Base-by-base conservation (phyloP, 2,113 vertebrate genomes). In the Apodemus speciosus region DNA sequence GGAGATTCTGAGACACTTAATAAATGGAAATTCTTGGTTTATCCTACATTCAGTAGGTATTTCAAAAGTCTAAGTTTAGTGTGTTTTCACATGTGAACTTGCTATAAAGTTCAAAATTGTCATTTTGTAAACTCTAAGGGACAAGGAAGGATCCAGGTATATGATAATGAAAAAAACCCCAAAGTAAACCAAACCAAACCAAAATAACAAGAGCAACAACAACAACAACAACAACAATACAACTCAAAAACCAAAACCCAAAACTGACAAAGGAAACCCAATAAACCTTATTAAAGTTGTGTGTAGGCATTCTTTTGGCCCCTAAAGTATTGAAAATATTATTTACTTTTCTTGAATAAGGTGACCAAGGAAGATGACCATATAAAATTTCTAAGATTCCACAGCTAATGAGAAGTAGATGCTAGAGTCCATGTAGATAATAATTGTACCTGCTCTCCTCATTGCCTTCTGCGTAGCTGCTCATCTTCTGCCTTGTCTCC, bases 1-100 rank as follows among this genome's bases (percentile, higher is more conserved):
- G 66, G 53, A 30, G 85, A 86, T 92, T 32, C 30, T 49, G 16
- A 27, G 66, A 94, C 21, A 89, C 35, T 85, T 86, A 81, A 83
- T 60, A 53, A 69, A 86, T 80, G 40, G 56, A 79, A 35, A 53
- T 75, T 75, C 64, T 38, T 92, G 16, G 46, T n/a, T 80, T 21
- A 15, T 20, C 5, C 23, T 62, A 69, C 49, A 76, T 84, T 95
- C 62, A 51, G 30, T 66, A 71, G 13, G 10, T 87, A 60, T 90
- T 69, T 69, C 18, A 62, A n/a, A 38, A 87, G 58, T 9, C 43
- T 76, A n/a, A 23, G 75, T 53, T 75, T 77, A 46, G 49, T 46
- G 9, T 60, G 43, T 60, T n/a, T 71, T 30, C 68, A 51, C 11
- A 11, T 69, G 40, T 53, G 73, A 86, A 68, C 66, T 60, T 89